A percentile compares a stretch with the other conserved stretches of the same genome.
Conservation (phyloP, 2,797 vertebrate species). For the Malacoctenus gilli region DNA sequence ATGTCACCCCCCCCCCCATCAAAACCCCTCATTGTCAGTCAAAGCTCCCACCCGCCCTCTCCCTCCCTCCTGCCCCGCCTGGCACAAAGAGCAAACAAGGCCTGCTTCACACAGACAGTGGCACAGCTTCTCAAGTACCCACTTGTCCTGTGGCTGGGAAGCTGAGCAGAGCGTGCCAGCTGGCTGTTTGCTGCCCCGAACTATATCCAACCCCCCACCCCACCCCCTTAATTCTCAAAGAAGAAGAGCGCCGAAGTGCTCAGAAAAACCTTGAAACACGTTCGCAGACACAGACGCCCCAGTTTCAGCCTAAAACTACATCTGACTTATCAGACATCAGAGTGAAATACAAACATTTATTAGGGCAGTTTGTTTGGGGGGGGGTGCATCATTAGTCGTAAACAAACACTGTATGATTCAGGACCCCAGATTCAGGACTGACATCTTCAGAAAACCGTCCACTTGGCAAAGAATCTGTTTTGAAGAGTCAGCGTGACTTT, state of each 20-base stretch:
- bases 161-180: conserved; percentile 61
- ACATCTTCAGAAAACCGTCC: too few species aligned
- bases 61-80: conserved; percentile 38
- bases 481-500: too few species aligned
- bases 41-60: conserved; percentile 16
- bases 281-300: conserved; percentile 29
- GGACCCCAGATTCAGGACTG: too few species aligned
- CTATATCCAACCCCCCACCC: conserved; percentile 38
- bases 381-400: too few species aligned
- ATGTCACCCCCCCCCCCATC: conserved; percentile 36
- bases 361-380: too few species aligned
- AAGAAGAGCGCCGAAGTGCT: conserved; percentile 47
- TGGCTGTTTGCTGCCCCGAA: conserved; percentile 54
- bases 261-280: conserved; percentile 29
- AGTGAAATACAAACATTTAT: too few species aligned
- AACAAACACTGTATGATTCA: too few species aligned
- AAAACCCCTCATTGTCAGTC: conserved; percentile 61
- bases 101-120: conserved; percentile 64
- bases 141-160: conserved; percentile 65
- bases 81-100: conserved; percentile 60
- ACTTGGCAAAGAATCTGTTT: too few species aligned
- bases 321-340: conserved; percentile 49
- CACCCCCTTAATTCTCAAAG: conserved; percentile 40
- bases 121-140: conserved; percentile 66
- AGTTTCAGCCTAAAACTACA: too few species aligned